These are phyloP conservation scores for Venusia cambrica DNA, from an alignment of 2,888 invertebrate genomes.

Conservation along the genomic window DNA sequence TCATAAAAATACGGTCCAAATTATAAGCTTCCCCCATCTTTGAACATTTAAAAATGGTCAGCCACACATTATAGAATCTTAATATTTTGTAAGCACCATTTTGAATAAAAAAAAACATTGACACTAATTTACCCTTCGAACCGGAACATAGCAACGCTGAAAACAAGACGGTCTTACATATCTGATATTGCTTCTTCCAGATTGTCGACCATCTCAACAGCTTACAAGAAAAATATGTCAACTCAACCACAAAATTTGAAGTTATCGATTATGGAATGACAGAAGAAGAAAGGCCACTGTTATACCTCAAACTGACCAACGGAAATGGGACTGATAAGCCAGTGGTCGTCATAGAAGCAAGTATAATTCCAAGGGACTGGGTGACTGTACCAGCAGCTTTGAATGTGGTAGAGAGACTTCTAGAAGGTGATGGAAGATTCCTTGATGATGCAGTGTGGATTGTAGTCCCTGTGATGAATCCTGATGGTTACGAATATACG, in stretches of 20 bases:
- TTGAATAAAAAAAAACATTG: too few relatives aligned
- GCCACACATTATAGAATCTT: too few relatives aligned
- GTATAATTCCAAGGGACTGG: slow-evolving; percentile 86
- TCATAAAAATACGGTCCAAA: neutral
- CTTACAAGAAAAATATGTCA: slow-evolving; percentile 37
- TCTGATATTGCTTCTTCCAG: too few relatives aligned
- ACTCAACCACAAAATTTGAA: slow-evolving; percentile 38
- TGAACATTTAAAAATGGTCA: too few relatives aligned
- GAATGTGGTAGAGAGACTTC: slow-evolving; percentile 82
- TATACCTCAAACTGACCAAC: slow-evolving; percentile 72
- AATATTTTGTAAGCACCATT: too few relatives aligned
- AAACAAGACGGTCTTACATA: too few relatives aligned
- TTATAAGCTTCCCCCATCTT: too few relatives aligned
- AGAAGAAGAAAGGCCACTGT: slow-evolving; percentile 47
- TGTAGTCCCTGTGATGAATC: slow-evolving; percentile 85
- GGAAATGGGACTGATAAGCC: slow-evolving; percentile 57
- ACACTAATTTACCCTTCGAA: too few relatives aligned
- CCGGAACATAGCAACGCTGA: too few relatives aligned
- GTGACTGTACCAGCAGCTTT: slow-evolving; percentile 84
- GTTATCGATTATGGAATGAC: slow-evolving; percentile 49
- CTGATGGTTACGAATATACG: slow-evolving; percentile 87
- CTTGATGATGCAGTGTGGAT: slow-evolving; percentile 83
- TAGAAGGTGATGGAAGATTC: slow-evolving; percentile 66
- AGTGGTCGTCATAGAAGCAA: slow-evolving; percentile 80
- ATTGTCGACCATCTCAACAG: slow-evolving; percentile 47